Percentiles rank a stretch among this genome's conserved stretches.
phyloP scores from a whole-genome alignment of 2,113 vertebrate genomes.

The Crotalus tigris region DNA sequence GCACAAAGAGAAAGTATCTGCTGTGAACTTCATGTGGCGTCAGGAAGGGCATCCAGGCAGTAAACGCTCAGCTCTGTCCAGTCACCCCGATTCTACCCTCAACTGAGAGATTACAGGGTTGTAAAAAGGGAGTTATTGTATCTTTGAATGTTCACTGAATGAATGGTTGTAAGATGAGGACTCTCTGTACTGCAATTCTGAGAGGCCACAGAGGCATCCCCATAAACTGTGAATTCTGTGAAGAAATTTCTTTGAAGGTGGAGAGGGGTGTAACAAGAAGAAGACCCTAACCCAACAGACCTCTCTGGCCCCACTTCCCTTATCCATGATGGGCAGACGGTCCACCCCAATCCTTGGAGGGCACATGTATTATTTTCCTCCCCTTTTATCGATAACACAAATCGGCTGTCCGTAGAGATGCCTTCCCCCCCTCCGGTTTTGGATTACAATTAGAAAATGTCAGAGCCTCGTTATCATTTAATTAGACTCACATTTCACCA shows the following conservation, averaged over 20 bases:
- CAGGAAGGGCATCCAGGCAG: too few species aligned
- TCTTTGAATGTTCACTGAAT: too few species aligned
- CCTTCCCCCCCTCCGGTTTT: constrained; percentile 38
- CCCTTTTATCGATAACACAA: constrained; percentile 57
- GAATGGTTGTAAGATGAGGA: too few species aligned
- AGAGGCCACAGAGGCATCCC: neutral
- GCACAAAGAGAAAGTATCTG: too few species aligned
- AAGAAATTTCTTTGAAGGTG: neutral
- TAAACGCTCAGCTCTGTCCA: too few species aligned
- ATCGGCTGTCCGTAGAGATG: constrained; percentile 55
- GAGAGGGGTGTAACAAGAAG: neutral
- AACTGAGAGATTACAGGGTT: too few species aligned
- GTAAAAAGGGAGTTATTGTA: too few species aligned
- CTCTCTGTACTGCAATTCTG: neutral
- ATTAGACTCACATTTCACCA: constrained; percentile 69
- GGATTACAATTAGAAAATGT: constrained; percentile 71
- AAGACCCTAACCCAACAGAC: too few species aligned
- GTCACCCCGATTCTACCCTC: too few species aligned
- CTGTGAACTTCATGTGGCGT: too few species aligned
- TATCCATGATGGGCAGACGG: neutral
- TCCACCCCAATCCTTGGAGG: neutral
- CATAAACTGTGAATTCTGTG: neutral
- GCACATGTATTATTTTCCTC: neutral
- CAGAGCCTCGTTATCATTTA: constrained; percentile 72
- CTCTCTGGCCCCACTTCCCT: neutral